Evolutionary conservation across 1,140 invertebrate genomes (phyloP), one percentile per base, ranked within the genome.

Genomic region (Gonatopus flavifemur): DNA sequence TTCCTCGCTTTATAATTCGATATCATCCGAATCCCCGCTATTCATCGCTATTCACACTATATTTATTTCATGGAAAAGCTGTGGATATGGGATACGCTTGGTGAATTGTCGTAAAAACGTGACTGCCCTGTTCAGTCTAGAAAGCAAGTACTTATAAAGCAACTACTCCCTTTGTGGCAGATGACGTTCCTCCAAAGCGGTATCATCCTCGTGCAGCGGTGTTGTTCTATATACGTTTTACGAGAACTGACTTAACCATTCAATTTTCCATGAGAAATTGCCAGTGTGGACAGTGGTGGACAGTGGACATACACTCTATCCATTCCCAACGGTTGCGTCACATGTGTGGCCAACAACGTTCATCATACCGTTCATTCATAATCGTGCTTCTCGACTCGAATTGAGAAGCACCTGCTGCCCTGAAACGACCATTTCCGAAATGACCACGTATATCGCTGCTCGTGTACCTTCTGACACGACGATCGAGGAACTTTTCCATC

Each of bases 241-340:
- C 35, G 46, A 59, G 50, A 56, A 52, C 37, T 58, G 55, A 45
- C 39, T 60, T 46, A 52, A 44, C 41, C 59, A 57, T 62, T 67
- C 69, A 68, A 71, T 70, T 73, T 71, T 67, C 70, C 70, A 66
- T 68, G 70, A 73, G 69, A 71, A 71, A 72, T 68, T 65, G 69
- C 64, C 51, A 52, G 51, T 54, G 52, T 47, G 38, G 54, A 44
- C 20, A 10, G 40, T 49, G 33, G n/a, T 8, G 32, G 19, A 42
- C 22, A 18, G 40, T 13, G 10, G 48, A 22, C 35, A 15, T 30
- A 15, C 40, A 12, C 10, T 30, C 21, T 37, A 20, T 36, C 53
- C 15, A n/a, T 20, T 13, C 5, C 21, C 31, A 35, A 7, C 47
- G 40, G 52, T 43, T 53, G 42, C 40, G 49, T 42, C 55, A 38